These are phyloP conservation scores for Chaetops frenatus DNA, from an alignment of 2,113 vertebrate genomes.

Conservation along the genomic window DNA sequence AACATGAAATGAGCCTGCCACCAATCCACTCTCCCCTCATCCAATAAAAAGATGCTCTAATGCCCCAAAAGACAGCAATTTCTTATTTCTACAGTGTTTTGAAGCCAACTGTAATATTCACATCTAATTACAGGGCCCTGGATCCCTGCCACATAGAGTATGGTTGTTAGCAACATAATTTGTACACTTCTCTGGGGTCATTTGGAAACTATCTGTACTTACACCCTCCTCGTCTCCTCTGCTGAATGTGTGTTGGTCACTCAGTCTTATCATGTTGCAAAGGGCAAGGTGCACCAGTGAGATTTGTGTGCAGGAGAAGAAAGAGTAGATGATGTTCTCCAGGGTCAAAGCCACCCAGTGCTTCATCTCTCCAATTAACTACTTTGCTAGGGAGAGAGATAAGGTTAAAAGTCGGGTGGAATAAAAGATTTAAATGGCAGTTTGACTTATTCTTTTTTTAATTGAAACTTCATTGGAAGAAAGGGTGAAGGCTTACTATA, in stretches of 20 bases:
- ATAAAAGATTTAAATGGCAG: background rate
- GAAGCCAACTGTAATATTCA: background rate
- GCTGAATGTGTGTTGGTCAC: background rate
- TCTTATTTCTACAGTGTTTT: background rate
- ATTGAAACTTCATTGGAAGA: background rate
- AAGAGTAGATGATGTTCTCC: background rate
- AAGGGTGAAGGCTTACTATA: background rate
- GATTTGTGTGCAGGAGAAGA: background rate
- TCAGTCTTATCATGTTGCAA: background rate
- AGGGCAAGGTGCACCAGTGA: background rate
- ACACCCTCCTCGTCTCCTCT: background rate
- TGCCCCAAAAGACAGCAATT: background rate
- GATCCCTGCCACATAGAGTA: background rate
- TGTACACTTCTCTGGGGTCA: background rate
- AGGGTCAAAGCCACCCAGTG: background rate
- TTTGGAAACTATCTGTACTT: background rate
- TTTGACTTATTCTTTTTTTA: background rate
- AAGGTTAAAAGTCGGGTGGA: background rate
- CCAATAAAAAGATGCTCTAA: background rate
- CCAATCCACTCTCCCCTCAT: background rate
- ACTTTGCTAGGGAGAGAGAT: background rate
- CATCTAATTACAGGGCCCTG: slow-evolving; percentile 1
- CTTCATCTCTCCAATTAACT: background rate
- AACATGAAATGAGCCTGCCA: background rate
- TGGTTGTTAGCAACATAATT: background rate